These are phyloP conservation scores for Hydrozoanthus tunicans DNA, from an alignment of 64 coral and sea anemone species.

Conservation along the genomic window DNA sequence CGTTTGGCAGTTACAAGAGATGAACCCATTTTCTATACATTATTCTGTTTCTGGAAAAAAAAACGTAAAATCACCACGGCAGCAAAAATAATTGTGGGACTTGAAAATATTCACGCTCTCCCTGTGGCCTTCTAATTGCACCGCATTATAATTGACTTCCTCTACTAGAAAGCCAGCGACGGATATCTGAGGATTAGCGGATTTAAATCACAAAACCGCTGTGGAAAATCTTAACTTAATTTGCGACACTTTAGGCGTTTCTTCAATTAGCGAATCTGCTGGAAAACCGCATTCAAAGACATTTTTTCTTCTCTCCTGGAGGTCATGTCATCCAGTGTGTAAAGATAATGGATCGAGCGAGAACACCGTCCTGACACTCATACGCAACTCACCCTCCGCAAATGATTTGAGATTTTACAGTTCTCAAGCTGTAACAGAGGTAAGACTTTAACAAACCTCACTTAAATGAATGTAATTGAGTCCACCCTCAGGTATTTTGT, in stretches of 20 bases:
- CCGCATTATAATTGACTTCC: constrained; percentile 34
- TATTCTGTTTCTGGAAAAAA: too few species aligned
- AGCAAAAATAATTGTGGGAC: too few species aligned
- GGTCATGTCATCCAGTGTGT: neutral
- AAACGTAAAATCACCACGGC: too few species aligned
- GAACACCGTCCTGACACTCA: neutral
- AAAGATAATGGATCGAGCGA: neutral
- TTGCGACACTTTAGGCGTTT: constrained; percentile 50
- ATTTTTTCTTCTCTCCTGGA: constrained; percentile 33
- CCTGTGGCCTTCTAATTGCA: constrained; percentile 42
- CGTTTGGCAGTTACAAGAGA: too few species aligned
- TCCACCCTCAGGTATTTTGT: neutral
- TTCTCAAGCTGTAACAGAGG: neutral
- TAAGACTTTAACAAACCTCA: neutral
- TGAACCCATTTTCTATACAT: too few species aligned
- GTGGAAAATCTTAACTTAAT: constrained; percentile 21
- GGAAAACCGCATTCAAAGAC: constrained; percentile 46
- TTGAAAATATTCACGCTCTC: neutral
- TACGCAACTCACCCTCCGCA: neutral
- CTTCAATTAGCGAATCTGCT: constrained; percentile 44
- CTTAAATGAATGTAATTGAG: neutral
- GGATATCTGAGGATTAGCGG: constrained; percentile 50
- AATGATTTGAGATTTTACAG: neutral
- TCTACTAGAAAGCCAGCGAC: constrained; percentile 47
- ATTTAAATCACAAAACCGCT: constrained; percentile 37